Conservation (phyloP, 2,113 vertebrate species). For the Crotalus tigris region DNA sequence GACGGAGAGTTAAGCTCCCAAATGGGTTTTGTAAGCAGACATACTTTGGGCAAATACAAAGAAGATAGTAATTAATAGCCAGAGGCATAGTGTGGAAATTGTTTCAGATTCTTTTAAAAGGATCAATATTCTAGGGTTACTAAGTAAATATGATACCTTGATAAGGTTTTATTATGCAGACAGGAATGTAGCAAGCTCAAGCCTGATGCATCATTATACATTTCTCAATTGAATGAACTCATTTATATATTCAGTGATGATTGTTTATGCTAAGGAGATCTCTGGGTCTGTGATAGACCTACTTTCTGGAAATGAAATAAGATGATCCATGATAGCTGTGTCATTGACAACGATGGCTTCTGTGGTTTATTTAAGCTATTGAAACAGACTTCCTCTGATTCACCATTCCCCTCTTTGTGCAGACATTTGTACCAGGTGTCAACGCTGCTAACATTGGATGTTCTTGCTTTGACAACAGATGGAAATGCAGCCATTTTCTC, state of each 20-base stretch:
- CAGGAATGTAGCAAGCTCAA: neutral
- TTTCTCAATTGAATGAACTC: conserved; percentile 7
- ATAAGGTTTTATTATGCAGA: neutral
- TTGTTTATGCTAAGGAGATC: conserved; percentile 1
- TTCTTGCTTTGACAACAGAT: no score
- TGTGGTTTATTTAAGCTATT: neutral
- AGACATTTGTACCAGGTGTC: neutral
- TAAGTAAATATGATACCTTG: neutral
- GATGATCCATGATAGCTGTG: neutral
- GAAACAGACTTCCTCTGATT: conserved; percentile 4
- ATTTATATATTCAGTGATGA: neutral
- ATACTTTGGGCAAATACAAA: neutral
- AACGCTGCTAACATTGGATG: no score
- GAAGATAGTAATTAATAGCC: neutral
- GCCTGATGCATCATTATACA: neutral
- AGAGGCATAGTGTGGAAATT: neutral
- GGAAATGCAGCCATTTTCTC: no score
- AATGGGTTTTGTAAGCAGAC: neutral
- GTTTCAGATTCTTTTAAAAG: neutral
- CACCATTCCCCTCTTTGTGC: neutral
- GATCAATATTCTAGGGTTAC: neutral
- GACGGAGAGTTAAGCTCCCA: neutral
- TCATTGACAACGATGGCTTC: neutral
- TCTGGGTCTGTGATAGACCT: neutral
- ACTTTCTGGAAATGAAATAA: neutral